These are phyloP conservation scores for Zeus faber DNA, from an alignment of 2,113 vertebrate species.

Conservation along the genomic window DNA sequence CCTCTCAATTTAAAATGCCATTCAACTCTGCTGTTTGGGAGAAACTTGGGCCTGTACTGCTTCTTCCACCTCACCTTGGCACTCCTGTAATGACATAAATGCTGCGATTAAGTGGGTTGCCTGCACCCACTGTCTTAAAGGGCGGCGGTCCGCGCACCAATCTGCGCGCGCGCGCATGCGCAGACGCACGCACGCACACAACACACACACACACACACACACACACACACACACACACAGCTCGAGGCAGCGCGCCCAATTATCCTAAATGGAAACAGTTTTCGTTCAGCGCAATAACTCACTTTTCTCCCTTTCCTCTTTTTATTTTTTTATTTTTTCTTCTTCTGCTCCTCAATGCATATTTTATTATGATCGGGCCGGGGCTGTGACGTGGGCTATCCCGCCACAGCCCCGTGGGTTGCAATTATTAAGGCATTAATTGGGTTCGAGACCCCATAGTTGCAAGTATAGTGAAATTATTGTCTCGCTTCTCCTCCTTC, in stretches of 20 bases:
- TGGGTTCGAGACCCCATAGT: slow-evolving; percentile 84
- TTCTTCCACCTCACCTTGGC: slow-evolving; percentile 86
- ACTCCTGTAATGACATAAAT: slow-evolving; percentile 80
- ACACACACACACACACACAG: slow-evolving; percentile 70
- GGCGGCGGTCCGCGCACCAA: too few relatives aligned
- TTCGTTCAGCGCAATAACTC: slow-evolving; percentile 89
- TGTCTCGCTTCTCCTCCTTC: slow-evolving; percentile 82
- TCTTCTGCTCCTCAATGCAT: slow-evolving; percentile 79
- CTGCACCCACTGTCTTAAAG: too few relatives aligned
- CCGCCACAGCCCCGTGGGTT: slow-evolving; percentile 83
- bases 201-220: slow-evolving; percentile 68
- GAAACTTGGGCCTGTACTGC: slow-evolving; percentile 86
- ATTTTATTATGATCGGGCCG: slow-evolving; percentile 85
- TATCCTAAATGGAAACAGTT: slow-evolving; percentile 93
- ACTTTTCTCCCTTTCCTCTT: slow-evolving; percentile 66
- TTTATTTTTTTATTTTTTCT: slow-evolving; percentile 1
- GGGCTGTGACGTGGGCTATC: too few relatives aligned
- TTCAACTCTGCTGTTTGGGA: slow-evolving; percentile 74
- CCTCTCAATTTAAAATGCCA: too few relatives aligned
- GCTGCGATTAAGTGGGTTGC: slow-evolving; percentile 82
- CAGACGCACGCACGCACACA: slow-evolving; percentile 67
- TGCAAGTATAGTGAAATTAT: slow-evolving; percentile 83
- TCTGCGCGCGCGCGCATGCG: slow-evolving; percentile 31
- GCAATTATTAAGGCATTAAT: slow-evolving; percentile 98
- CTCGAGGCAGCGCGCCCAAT: slow-evolving; percentile 82